These are phyloP conservation scores for Ranitomeya variabilis DNA, from an alignment of 2,113 vertebrate species.

Conservation along the genomic window DNA sequence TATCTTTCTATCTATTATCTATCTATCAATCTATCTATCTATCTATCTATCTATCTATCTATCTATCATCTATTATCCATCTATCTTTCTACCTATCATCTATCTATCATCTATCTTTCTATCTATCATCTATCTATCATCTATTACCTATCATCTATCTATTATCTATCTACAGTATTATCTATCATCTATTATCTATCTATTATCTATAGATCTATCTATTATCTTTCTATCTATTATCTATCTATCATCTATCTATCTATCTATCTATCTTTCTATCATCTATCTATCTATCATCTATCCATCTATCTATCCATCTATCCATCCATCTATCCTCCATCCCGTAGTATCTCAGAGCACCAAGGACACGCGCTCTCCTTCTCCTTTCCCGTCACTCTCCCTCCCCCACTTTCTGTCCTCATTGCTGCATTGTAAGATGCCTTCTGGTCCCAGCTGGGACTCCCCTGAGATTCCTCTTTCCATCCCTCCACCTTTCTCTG, in stretches of 20 bases:
- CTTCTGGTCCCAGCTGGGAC: constrained; percentile 43
- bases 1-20: background rate
- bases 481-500: constrained; percentile 31
- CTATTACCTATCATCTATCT: constrained; percentile 28
- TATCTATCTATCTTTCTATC: constrained; percentile 29
- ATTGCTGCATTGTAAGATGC: constrained; percentile 54
- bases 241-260: constrained; percentile 11
- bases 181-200: constrained; percentile 8
- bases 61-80: constrained; percentile 25
- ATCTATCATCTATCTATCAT: constrained; percentile 11
- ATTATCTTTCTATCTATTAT: constrained; percentile 24
- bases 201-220: constrained; percentile 15
- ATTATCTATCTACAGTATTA: background rate
- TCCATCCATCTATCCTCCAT: constrained; percentile 2
- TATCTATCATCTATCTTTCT: constrained; percentile 27
- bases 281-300: constrained; percentile 3
- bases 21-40: background rate
- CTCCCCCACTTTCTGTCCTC: constrained; percentile 3
- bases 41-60: background rate
- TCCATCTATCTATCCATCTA: background rate
- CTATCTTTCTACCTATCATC: background rate
- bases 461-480: constrained; percentile 40
- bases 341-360: background rate
- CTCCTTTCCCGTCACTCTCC: background rate
- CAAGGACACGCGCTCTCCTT: constrained; percentile 24